Evolutionary conservation across 1,140 invertebrate species (phyloP).

Genomic region (Caenorhabditis briggsae): DNA sequence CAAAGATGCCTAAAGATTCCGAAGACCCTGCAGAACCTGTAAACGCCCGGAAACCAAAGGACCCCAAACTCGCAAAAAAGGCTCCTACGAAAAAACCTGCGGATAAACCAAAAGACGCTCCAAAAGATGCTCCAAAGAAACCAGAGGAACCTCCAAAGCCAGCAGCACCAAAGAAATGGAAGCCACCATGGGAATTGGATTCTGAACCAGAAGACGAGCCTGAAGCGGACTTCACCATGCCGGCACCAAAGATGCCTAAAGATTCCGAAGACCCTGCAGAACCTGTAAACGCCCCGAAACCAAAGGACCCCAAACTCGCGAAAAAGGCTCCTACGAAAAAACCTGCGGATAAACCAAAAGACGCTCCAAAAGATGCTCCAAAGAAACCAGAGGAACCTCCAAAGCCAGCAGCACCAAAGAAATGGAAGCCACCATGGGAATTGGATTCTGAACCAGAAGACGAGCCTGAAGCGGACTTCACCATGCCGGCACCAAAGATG

Average conservation of each 20-base stretch:
- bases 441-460: not conserved
- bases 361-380: not conserved
- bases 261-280: not conserved
- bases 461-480: slow-evolving; percentile 12
- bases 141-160: not conserved
- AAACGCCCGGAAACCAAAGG: not conserved
- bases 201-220: slow-evolving; percentile 15
- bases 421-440: slow-evolving; percentile 42
- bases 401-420: slow-evolving; percentile 13
- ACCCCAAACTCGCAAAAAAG: slow-evolving; percentile 18
- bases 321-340: not conserved
- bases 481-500: not conserved
- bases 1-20: not conserved
- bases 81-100: not conserved
- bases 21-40: slow-evolving; percentile 14
- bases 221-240: not conserved
- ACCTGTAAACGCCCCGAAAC: not conserved
- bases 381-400: slow-evolving; percentile 1
- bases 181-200: slow-evolving; percentile 29
- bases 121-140: not conserved
- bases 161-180: slow-evolving; percentile 20
- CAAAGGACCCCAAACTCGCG: not conserved
- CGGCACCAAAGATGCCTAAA: not conserved
- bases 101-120: not conserved
- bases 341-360: slow-evolving; percentile 4